Conservation (phyloP, 2,797 vertebrate genomes). For the Chanos chanos region DNA sequence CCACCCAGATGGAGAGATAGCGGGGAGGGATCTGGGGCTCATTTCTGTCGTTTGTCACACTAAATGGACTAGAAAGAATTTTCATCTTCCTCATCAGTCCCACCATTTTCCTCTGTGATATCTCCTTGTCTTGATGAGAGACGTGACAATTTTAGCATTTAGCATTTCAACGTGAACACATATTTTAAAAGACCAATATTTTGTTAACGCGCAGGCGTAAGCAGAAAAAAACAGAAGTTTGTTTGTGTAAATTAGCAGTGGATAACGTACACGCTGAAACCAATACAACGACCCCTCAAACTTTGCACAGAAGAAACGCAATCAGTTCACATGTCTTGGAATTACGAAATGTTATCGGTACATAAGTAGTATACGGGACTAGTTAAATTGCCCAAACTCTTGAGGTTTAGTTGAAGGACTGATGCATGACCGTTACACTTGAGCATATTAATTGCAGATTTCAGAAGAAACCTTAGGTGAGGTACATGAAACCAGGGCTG, state of each 20-base stretch:
- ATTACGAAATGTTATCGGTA: too few relatives aligned
- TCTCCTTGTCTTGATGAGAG: background rate
- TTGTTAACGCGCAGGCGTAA: too few relatives aligned
- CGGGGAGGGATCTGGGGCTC: slow-evolving; percentile 38
- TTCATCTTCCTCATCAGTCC: slow-evolving; percentile 40
- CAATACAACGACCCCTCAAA: too few relatives aligned
- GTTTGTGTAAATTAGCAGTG: too few relatives aligned
- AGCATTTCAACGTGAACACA: background rate
- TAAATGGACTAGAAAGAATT: slow-evolving; percentile 49
- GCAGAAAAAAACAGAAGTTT: too few relatives aligned
- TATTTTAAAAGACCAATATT: too few relatives aligned
- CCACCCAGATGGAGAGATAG: slow-evolving; percentile 54
- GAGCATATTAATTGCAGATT: background rate
- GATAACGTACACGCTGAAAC: too few relatives aligned
- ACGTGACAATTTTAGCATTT: background rate
- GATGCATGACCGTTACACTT: background rate
- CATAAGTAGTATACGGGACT: too few relatives aligned
- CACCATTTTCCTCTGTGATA: background rate
- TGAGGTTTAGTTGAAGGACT: too few relatives aligned
- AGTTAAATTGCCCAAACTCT: too few relatives aligned
- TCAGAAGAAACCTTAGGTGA: background rate
- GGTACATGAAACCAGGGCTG: slow-evolving; percentile 13
- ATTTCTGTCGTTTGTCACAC: slow-evolving; percentile 44
- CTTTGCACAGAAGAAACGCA: too few relatives aligned
- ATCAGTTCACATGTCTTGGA: too few relatives aligned